Conservation (phyloP, 1,140 invertebrate species). For the Drosophila nikananu region DNA sequence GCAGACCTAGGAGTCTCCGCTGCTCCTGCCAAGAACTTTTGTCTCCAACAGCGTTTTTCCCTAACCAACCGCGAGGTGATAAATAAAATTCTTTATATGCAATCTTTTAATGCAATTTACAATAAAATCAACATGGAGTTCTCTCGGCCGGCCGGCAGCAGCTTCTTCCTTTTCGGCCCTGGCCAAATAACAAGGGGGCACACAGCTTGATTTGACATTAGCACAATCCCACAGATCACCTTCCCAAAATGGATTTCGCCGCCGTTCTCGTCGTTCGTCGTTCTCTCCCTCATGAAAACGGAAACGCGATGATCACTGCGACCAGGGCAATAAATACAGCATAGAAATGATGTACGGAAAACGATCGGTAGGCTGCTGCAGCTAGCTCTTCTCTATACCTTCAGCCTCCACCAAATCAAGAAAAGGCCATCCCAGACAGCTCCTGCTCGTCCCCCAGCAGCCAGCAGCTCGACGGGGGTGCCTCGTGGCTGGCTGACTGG, state of each 20-base stretch:
- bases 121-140: conserved; percentile 84
- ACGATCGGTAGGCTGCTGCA: conserved; percentile 67
- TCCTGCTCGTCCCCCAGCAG: conserved; percentile 47
- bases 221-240: conserved; percentile 84
- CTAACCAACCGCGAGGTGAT: conserved; percentile 83
- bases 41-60: conserved; percentile 85
- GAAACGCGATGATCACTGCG: conserved; percentile 77
- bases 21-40: conserved; percentile 52
- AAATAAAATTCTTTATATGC: conserved; percentile 85
- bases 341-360: conserved; percentile 84
- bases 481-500: conserved; percentile 46
- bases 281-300: conserved; percentile 49
- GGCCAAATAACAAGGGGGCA: conserved; percentile 83
- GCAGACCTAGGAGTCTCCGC: conserved; percentile 20
- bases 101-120: conserved; percentile 84
- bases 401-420: conserved; percentile 49
- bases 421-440: conserved; percentile 42
- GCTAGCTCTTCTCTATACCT: conserved; percentile 24
- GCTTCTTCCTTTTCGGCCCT: conserved; percentile 60
- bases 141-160: conserved; percentile 27
- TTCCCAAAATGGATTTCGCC: conserved; percentile 83
- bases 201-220: conserved; percentile 85
- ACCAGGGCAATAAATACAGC: conserved; percentile 77
- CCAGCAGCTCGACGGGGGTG: conserved; percentile 74
- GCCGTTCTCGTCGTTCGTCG: conserved; percentile 65